Evolutionary conservation across 2,888 invertebrate genomes (phyloP), one percentile per base, ranked within the genome.

Genomic region (Cordilura impudica): DNA sequence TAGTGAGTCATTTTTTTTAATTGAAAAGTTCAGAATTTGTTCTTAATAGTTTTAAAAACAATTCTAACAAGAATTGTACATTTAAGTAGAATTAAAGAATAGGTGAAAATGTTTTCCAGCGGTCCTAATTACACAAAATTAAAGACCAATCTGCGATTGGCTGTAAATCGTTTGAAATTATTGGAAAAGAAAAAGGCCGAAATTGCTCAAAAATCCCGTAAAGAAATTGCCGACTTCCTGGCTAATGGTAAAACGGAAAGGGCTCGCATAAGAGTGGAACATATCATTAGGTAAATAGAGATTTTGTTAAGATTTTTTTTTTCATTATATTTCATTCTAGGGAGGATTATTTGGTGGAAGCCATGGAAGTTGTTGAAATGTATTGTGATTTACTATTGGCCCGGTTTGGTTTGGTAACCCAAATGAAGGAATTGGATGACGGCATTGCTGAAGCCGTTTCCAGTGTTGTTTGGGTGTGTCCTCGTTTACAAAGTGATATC

Each of bases 311-410:
- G 4, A 4, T 39, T 6, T 31, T n/a, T n/a, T n/a, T n/a, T n/a
- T 14, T 65, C 49, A 29, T n/a, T n/a, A n/a, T 47, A 47, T 26
- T 2, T 39, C 19, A 16, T 51, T 26, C 21, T 70, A 94, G 99
- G 53, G 98, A 99, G 91, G 99, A 99, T 90, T 99, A 99, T 89
- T 92, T 99, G 90, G 98, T 99, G 2, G 99, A 99, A 91, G 99
- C 99, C 0, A 97, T 99, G 96, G 99, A 99, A 91, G 93, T 99
- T 75, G 93, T 99, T 0, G 99, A 99, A 91, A 99, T 99, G 98
- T 99, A 98, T 88, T 99, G 99, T 90, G 99, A 99, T 91, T 91
- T 99, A 63, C 90, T 99, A 51, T 90, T 99, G 66, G 99, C 99
- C 0, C 93, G 99, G 85, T 99, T 98, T 91, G 99, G 99, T 0